Evolutionary conservation across 2,113 vertebrate genomes (phyloP).

Genomic region (Tringa solitaria): DNA sequence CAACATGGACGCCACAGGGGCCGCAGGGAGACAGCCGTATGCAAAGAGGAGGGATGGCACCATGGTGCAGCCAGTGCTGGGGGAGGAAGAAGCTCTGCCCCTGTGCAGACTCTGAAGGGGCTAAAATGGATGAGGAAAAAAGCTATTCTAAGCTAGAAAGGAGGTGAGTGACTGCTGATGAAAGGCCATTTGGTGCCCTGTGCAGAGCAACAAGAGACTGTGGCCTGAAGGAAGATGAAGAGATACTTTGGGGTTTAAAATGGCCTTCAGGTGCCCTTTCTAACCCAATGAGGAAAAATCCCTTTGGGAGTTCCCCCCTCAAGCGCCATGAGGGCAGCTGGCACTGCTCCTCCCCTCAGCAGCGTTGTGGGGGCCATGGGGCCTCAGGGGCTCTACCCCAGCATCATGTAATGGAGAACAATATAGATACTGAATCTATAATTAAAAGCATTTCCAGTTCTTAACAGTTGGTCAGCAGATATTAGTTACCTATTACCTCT

Average conservation of each 20-base stretch:
- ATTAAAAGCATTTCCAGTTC: not conserved
- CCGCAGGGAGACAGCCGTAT: not conserved
- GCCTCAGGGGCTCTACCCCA: not conserved
- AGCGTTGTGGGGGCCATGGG: no score
- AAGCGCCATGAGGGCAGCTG: rapidly evolving
- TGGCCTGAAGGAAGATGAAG: not conserved
- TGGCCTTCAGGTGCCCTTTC: not conserved
- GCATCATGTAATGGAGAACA: rapidly evolving
- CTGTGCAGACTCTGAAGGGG: not conserved
- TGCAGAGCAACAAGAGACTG: not conserved
- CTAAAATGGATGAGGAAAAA: not conserved
- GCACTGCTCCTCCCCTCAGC: not conserved
- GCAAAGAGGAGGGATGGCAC: not conserved
- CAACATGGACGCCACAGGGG: not conserved
- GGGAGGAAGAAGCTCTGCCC: not conserved
- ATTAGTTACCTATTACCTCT: not conserved
- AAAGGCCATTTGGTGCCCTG: not conserved
- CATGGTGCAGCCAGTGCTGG: not conserved
- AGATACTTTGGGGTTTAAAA: not conserved
- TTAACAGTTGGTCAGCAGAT: not conserved
- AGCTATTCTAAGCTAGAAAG: not conserved
- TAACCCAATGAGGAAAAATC: not conserved
- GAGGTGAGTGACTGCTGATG: not conserved
- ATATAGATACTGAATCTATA: not conserved
- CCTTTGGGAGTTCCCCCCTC: not conserved